phyloP scores from a whole-genome alignment of 1,140 invertebrate genomes.

The Drosophila obscura region DNA sequence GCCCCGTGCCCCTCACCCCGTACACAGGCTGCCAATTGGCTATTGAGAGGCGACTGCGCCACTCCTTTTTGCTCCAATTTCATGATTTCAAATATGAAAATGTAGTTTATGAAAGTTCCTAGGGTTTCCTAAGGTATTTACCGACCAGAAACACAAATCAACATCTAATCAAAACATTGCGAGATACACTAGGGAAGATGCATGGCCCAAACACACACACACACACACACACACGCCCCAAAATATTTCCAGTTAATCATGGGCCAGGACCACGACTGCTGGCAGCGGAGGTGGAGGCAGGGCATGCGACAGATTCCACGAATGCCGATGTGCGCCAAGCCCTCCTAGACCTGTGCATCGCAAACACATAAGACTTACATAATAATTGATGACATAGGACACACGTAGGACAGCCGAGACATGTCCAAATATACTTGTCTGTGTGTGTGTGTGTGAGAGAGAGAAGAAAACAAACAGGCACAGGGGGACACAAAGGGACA shows the following conservation, averaged over 20 bases:
- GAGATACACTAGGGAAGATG: conserved; percentile 10
- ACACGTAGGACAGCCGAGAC: conserved; percentile 34
- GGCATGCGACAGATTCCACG: conserved; percentile 51
- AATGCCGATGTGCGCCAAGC: conserved; percentile 27
- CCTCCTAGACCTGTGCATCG: background rate
- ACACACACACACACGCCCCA: conserved; percentile 45
- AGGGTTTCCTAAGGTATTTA: too few species aligned
- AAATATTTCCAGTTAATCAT: conserved; percentile 62
- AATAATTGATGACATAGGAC: conserved; percentile 66
- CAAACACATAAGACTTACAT: conserved; percentile 58
- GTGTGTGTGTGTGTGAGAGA: conserved; percentile 24
- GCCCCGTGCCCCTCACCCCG: too few species aligned
- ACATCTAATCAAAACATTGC: conserved; percentile 41
- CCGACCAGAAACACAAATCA: conserved; percentile 8
- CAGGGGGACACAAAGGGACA: background rate
- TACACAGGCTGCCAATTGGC: too few species aligned
- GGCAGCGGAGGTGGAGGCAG: conserved; percentile 39
- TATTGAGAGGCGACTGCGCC: too few species aligned
- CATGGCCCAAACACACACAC: conserved; percentile 5
- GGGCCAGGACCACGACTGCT: conserved; percentile 21
- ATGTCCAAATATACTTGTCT: conserved; percentile 17
- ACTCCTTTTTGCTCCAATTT: too few species aligned
- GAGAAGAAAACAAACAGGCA: conserved; percentile 29
- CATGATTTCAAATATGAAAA: too few species aligned
- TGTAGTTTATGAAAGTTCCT: too few species aligned